These are phyloP conservation scores for Chromobotia macracanthus DNA, from an alignment of 2,797 vertebrate genomes.

Conservation along the genomic window DNA sequence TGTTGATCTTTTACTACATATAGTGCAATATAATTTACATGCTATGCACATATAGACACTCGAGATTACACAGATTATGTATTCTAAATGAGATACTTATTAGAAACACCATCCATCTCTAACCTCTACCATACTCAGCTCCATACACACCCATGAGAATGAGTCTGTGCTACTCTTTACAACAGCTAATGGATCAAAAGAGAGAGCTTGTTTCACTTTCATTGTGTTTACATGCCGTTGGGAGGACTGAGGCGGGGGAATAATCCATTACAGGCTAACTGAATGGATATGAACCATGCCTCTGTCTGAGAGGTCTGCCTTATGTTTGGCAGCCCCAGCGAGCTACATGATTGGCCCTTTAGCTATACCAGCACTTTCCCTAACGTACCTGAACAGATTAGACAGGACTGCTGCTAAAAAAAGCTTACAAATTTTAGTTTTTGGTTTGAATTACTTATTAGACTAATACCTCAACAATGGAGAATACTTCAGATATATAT, in stretches of 20 bases:
- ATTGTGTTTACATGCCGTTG: slow-evolving; percentile 49
- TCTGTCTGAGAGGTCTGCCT: slow-evolving; percentile 70
- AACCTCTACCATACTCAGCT: background rate
- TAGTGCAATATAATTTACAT: background rate
- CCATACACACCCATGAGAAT: background rate
- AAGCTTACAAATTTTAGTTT: background rate
- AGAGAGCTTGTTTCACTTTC: slow-evolving; percentile 35
- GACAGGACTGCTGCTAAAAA: slow-evolving; percentile 4
- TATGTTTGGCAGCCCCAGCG: slow-evolving; percentile 68
- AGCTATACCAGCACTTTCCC: slow-evolving; percentile 25
- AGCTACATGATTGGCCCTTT: slow-evolving; percentile 57
- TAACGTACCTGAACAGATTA: slow-evolving; percentile 22
- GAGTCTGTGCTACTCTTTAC: slow-evolving; percentile 12
- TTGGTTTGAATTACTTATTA: too few relatives aligned
- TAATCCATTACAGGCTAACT: slow-evolving; percentile 53
- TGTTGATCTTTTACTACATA: background rate
- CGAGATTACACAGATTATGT: background rate
- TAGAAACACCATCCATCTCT: background rate
- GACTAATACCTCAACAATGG: too few relatives aligned
- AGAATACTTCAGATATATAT: too few relatives aligned
- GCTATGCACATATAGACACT: background rate
- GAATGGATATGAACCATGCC: slow-evolving; percentile 57
- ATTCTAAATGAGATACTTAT: background rate
- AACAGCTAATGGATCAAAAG: slow-evolving; percentile 41
- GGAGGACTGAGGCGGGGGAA: slow-evolving; percentile 30